Base-by-base conservation (phyloP, 1,140 invertebrate species). In the Hypothenemus hampei region DNA sequence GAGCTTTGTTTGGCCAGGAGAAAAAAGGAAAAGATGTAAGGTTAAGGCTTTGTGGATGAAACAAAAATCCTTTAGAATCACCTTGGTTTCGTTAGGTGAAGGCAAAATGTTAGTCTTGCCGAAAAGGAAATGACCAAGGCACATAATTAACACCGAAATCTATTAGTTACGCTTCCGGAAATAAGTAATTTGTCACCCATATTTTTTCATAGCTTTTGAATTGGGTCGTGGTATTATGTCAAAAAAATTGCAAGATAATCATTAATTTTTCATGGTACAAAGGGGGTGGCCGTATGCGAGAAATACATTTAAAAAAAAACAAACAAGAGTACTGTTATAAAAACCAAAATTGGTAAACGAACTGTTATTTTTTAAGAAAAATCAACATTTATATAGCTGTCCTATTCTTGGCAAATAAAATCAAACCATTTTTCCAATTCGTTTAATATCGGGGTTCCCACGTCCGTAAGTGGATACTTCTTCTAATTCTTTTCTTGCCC, bases 401-500 rank as follows among this genome's bases (percentile, higher is more conserved):
- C 29, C 49, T 21, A 26, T n/a, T 54, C 51, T 44, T 35, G 26
- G 51, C 51, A 54, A 54, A 54, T 46, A 46, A 13, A 24, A 20
- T 21, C 18, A 46, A 36, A 36, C 20, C 26, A 37, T 45, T 54
- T 54, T 48, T 54, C 39, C 20, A 51, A 18, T 24, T 20, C 41
- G 18, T 22, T n/a, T n/a, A n/a, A 18, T 4, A 54, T 54, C 51
- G 51, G 37, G 24, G 41, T 54, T 54, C 40, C 43, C 43, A 44
- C 51, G 40, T 41, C n/a, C 13, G 51, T 54, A 54, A 54, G 51
- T 54, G 41, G 51, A 54, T 54, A 54, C 51, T 54, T 54, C n/a
- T n/a, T n/a, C n/a, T n/a, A n/a, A n/a, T n/a, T n/a, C n/a, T n/a
- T n/a, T 19, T 23, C 41, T 41, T 2, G 51, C 35, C 51, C 41